A percentile compares a stretch with the other conserved stretches of the same genome.
These are phyloP conservation scores for Macroglossus sobrinus DNA, from an alignment of 2,113 vertebrate species.

Conservation along the genomic window DNA sequence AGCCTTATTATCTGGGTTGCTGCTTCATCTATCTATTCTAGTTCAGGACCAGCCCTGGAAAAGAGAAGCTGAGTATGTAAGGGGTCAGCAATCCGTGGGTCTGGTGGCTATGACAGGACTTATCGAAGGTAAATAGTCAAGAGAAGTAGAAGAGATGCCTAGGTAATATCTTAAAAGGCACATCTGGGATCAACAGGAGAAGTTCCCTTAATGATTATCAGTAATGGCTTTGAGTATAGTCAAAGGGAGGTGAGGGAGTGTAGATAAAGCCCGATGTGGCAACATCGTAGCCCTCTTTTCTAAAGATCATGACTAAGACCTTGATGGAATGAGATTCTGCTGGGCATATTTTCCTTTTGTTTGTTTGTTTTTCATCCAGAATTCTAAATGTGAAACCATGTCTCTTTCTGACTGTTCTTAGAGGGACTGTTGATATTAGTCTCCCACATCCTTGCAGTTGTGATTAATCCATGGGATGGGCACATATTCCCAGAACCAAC, in stretches of 20 bases:
- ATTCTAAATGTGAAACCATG: not conserved
- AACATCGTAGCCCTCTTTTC: not conserved
- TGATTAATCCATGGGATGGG: not conserved
- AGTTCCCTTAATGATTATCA: not conserved
- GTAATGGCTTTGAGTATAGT: not conserved
- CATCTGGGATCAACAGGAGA: not conserved
- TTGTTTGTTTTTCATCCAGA: not conserved
- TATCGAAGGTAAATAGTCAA: not conserved
- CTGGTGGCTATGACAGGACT: not conserved
- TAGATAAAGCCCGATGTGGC: not conserved
- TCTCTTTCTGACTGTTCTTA: not conserved
- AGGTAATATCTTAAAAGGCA: not conserved
- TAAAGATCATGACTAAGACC: not conserved
- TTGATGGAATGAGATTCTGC: not conserved
- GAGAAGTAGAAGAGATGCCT: not conserved
- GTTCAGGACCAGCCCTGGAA: not conserved
- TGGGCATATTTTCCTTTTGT: not conserved
- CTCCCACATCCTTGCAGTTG: not conserved
- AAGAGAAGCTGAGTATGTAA: not conserved
- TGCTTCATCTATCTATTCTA: not conserved
- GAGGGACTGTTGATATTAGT: not conserved
- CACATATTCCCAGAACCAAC: not conserved
- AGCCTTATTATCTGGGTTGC: not conserved
- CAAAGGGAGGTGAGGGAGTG: not conserved
- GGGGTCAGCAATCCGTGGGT: not conserved